Percentiles rank a stretch among this genome's conserved stretches.
phyloP scores from a whole-genome alignment of 2,888 invertebrate genomes.

The Diloba caeruleocephala region DNA sequence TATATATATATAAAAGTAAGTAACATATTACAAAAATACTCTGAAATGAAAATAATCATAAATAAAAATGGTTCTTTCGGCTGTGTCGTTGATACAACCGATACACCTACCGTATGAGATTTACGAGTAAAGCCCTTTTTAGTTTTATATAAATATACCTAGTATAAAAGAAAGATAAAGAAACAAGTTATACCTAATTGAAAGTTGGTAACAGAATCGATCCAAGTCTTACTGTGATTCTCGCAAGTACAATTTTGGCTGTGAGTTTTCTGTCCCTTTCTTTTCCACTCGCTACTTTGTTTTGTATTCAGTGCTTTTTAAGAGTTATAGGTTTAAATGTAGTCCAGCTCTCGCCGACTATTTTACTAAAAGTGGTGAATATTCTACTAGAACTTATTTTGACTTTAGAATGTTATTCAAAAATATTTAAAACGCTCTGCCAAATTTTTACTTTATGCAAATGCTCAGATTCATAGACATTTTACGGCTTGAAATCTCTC shows the following conservation, averaged over 20 bases:
- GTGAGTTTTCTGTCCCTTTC: slow-evolving; percentile 46
- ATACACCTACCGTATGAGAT: too few species aligned
- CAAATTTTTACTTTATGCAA: slow-evolving; percentile 48
- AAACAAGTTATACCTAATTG: slow-evolving; percentile 24
- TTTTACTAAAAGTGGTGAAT: slow-evolving; percentile 46
- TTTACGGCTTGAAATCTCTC: slow-evolving; percentile 23
- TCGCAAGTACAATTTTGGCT: slow-evolving; percentile 43
- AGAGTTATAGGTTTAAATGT: slow-evolving; percentile 46
- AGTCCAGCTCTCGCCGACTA: slow-evolving; percentile 44
- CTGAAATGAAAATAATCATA: too few species aligned
- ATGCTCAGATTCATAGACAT: slow-evolving; percentile 39
- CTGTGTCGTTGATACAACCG: too few species aligned
- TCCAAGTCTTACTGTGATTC: slow-evolving; percentile 27
- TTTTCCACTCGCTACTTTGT: slow-evolving; percentile 39
- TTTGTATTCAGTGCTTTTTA: slow-evolving; percentile 48
- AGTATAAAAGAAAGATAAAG: too few species aligned
- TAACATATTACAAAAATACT: too few species aligned
- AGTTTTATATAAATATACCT: too few species aligned
- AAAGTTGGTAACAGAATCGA: slow-evolving; percentile 32
- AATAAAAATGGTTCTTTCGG: too few species aligned
- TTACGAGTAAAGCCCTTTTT: too few species aligned
- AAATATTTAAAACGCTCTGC: slow-evolving; percentile 43
- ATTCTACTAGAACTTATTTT: slow-evolving; percentile 49
- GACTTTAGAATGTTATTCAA: slow-evolving; percentile 47
- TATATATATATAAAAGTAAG: too few species aligned